A percentile compares a stretch with the other conserved stretches of the same genome.
These are phyloP conservation scores for Scaptomyza caliginosa DNA, from an alignment of 2,888 invertebrate species.

Conservation along the genomic window DNA sequence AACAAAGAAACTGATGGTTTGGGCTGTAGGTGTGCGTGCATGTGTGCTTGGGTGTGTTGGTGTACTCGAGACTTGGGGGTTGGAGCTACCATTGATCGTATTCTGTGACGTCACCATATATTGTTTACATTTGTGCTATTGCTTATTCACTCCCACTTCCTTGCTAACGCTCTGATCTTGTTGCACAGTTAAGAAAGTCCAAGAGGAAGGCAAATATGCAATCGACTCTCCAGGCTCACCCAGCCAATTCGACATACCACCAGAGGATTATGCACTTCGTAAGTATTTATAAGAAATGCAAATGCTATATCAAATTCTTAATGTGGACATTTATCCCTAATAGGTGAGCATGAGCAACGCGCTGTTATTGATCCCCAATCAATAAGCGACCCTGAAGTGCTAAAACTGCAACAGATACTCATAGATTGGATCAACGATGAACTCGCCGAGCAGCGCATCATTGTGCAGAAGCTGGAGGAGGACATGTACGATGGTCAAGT, in stretches of 20 bases:
- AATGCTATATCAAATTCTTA: neutral
- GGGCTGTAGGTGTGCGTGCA: constrained; percentile 22
- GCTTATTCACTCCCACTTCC: constrained; percentile 7
- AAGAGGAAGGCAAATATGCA: constrained; percentile 97
- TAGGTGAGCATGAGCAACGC: constrained; percentile 98
- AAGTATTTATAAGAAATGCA: constrained; percentile 76
- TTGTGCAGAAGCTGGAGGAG: constrained; percentile 97
- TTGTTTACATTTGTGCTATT: constrained; percentile 52
- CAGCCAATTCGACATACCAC: constrained; percentile 93
- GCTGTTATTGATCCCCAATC: constrained; percentile 97
- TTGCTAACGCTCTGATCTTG: constrained; percentile 1
- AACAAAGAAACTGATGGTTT: constrained; percentile 44
- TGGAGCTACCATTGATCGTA: constrained; percentile 2
- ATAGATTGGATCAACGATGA: constrained; percentile 99
- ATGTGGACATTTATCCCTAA: constrained; percentile 46
- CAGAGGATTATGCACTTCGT: constrained; percentile 96
- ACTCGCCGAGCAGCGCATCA: constrained; percentile 96
- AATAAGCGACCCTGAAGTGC: constrained; percentile 93
- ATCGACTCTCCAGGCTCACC: constrained; percentile 98
- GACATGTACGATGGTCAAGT: constrained; percentile 99
- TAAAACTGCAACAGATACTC: constrained; percentile 92
- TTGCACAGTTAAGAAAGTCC: constrained; percentile 94
- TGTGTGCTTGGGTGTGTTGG: constrained; percentile 2
- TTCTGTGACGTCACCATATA: constrained; percentile 57
- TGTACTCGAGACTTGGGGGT: neutral